Conservation (phyloP, 2,113 vertebrate genomes). For the Bolborhynchus lineola region DNA sequence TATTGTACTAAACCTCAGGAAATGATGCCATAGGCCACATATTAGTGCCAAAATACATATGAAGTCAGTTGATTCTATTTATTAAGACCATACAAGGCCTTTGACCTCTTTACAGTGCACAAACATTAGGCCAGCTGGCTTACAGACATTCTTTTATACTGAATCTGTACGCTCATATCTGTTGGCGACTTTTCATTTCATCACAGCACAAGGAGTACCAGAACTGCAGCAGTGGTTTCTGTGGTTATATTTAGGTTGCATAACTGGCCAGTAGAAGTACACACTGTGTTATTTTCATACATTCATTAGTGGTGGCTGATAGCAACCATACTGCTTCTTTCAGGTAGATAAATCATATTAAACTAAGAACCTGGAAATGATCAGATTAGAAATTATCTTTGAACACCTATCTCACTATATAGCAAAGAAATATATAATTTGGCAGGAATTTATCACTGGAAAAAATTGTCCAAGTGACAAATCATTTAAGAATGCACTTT, state of each 20-base stretch:
- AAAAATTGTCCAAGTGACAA: neutral
- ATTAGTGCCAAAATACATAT: constrained; percentile 77
- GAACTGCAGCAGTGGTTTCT: neutral
- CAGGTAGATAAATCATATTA: neutral
- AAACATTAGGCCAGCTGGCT: constrained; percentile 67
- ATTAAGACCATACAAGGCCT: constrained; percentile 76
- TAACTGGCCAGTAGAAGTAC: neutral
- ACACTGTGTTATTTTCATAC: neutral
- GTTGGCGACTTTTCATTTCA: constrained; percentile 68
- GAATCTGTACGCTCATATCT: constrained; percentile 63
- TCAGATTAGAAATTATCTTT: constrained; percentile 4
- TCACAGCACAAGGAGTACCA: neutral
- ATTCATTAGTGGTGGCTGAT: neutral
- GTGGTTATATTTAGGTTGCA: neutral
- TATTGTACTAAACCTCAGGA: constrained; percentile 75
- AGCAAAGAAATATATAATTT: neutral
- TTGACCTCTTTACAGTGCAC: constrained; percentile 53
- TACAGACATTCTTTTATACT: constrained; percentile 58
- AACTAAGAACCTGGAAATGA: constrained; percentile 8
- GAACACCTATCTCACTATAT: neutral
- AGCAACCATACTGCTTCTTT: constrained; percentile 30
- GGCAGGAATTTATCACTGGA: neutral
- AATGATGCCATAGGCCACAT: constrained; percentile 77
- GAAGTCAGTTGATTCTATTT: constrained; percentile 72
- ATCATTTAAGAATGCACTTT: neutral